phyloP scores from a whole-genome alignment of 2,888 invertebrate species.

The Drosophila neonasuta region DNA sequence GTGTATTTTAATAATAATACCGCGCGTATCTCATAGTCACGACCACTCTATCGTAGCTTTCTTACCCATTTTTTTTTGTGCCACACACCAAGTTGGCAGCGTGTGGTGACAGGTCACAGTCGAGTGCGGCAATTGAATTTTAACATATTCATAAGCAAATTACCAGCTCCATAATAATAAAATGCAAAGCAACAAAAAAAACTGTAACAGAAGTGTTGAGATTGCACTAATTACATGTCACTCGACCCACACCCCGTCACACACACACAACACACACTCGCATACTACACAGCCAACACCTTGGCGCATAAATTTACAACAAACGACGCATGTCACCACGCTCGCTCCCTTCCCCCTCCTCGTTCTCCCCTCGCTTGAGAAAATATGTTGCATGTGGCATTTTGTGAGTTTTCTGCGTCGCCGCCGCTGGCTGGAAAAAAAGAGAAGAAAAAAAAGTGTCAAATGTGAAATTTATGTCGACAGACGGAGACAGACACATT shows the following conservation, averaged over 20 bases:
- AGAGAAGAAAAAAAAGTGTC: conserved; percentile 58
- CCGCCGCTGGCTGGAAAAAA: conserved; percentile 40
- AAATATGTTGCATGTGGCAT: conserved; percentile 53
- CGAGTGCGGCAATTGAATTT: conserved; percentile 71
- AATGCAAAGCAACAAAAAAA: conserved; percentile 26
- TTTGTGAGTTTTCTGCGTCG: conserved; percentile 52
- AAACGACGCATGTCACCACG: conserved; percentile 72
- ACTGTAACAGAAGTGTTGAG: conserved; percentile 74
- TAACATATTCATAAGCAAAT: conserved; percentile 70
- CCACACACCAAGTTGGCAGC: conserved; percentile 58
- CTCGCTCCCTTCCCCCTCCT: conserved; percentile 1
- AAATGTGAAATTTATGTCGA: conserved; percentile 76
- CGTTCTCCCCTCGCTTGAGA: not conserved
- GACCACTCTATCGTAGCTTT: too few species aligned
- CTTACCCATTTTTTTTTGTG: not conserved
- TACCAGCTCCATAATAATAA: conserved; percentile 39
- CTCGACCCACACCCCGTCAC: conserved; percentile 42
- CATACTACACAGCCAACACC: conserved; percentile 62
- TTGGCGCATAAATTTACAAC: conserved; percentile 73
- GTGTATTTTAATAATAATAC: too few species aligned
- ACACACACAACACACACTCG: conserved; percentile 37
- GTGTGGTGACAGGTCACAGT: conserved; percentile 37
- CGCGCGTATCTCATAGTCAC: too few species aligned
- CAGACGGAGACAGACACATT: conserved; percentile 36
- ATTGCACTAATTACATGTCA: conserved; percentile 77